Base-by-base conservation (phyloP, 2,888 invertebrate genomes). In the Myopa testacea region DNA sequence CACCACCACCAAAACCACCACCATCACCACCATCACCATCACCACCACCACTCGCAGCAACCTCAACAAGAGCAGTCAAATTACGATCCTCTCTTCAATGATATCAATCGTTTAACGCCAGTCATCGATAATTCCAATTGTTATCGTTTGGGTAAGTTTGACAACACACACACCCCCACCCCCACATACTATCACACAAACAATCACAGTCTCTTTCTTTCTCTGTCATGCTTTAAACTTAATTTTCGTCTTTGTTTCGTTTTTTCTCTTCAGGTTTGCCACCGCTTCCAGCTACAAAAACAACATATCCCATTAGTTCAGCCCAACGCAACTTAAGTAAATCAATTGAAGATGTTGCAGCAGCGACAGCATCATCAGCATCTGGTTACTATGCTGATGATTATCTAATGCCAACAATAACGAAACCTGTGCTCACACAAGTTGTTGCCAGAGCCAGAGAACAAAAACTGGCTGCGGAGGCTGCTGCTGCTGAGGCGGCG, bases 21-120 rank as follows among this genome's bases (percentile, higher is more conserved):
- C 83, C n/a, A 84, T 84, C 62, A 84, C 83, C 62, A 80, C 65
- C 84, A 82, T 81, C 84, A 83, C 77, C 84, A 82, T 63, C 79
- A 81, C 73, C 81, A 81, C 76, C 84, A 83, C 70, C 82, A 82
- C 82, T 85, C 83, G 75, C 84, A 82, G 62, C 81, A 81, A 72
- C 81, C 82, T 74, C 82, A 52, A 6, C 80, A 75, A 50, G 80
- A 82, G 55, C 83, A 82, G 75, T 83, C 82, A 52, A 79, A 75
- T 4, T 80, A 81, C 85, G 93, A 94, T 87, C 92, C 93, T 65
- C 87, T 93, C 78, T 89, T 93, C 81, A 92, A 93, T 85, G 92
- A 93, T 86, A 92, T 93, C 84, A 91, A 91, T 88, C 91, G 91
- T 75, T 84, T 92, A 80, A 91, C 91, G 82, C 91, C 91, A 65